Percentiles rank a stretch among this genome's conserved stretches.
These are phyloP conservation scores for Apogon hyalosoma DNA, from an alignment of 2,797 vertebrate genomes.

Conservation along the genomic window DNA sequence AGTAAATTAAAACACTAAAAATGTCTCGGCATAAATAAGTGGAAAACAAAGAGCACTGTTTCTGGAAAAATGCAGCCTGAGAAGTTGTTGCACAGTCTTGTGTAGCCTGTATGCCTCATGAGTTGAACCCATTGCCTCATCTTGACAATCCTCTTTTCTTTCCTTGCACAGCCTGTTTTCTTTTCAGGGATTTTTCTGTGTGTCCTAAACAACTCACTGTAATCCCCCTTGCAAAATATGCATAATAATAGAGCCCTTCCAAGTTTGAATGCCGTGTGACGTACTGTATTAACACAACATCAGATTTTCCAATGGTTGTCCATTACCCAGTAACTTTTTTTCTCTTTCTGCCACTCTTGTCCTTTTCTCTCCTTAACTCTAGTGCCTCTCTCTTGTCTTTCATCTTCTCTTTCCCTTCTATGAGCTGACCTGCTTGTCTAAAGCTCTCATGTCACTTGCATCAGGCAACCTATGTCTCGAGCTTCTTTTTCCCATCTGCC, in stretches of 20 bases:
- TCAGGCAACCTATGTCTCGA: constrained; percentile 40
- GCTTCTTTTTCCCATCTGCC: constrained; percentile 30
- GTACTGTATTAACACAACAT: constrained; percentile 14
- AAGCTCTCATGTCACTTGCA: constrained; percentile 51
- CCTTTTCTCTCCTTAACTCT: constrained; percentile 20
- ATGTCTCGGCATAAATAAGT: background rate
- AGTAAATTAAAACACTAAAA: too few relatives aligned
- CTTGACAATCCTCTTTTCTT: constrained; percentile 73
- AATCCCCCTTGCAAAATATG: constrained; percentile 66
- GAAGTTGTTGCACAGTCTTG: constrained; percentile 10
- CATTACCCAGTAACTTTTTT: constrained; percentile 1
- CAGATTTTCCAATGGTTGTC: background rate
- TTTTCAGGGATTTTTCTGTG: constrained; percentile 42
- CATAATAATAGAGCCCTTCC: constrained; percentile 50
- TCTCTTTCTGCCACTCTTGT: constrained; percentile 20
- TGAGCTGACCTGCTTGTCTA: constrained; percentile 33
- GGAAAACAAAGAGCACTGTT: constrained; percentile 12
- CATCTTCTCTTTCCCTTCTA: constrained; percentile 7
- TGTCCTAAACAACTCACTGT: constrained; percentile 59
- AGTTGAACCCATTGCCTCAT: constrained; percentile 55
- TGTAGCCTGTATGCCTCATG: constrained; percentile 12
- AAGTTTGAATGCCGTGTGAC: constrained; percentile 13
- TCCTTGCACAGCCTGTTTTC: constrained; percentile 50
- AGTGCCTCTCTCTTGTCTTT: constrained; percentile 25
- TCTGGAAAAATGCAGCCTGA: background rate